Conservation (phyloP, 2,888 invertebrate genomes). For the Amblyjoppa proteus region DNA sequence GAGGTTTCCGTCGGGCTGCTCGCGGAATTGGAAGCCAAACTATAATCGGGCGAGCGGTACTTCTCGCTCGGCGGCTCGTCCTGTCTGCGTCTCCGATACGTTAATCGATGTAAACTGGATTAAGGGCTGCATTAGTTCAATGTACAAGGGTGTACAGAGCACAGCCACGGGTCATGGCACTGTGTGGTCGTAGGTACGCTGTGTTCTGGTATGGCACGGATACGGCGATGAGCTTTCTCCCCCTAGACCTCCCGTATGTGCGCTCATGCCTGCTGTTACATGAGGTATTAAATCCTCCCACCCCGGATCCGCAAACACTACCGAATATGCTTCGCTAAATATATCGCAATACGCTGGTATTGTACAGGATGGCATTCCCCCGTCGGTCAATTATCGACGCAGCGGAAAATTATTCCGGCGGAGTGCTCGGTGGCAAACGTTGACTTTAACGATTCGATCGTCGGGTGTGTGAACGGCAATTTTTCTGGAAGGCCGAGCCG, state of each 20-base stretch:
- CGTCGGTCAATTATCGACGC: slow-evolving; percentile 19
- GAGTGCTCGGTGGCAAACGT: background rate
- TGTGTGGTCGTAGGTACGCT: background rate
- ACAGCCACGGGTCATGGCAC: slow-evolving; percentile 21
- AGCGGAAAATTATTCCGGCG: background rate
- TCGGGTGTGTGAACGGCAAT: no score
- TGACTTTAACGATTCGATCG: background rate
- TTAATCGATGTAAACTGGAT: slow-evolving; percentile 75
- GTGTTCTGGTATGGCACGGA: slow-evolving; percentile 15
- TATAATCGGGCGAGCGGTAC: background rate
- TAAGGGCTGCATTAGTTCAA: slow-evolving; percentile 72
- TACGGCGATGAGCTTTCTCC: slow-evolving; percentile 11
- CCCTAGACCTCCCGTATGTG: background rate
- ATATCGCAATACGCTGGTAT: slow-evolving; percentile 30
- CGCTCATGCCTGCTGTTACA: slow-evolving; percentile 34
- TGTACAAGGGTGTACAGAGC: slow-evolving; percentile 14
- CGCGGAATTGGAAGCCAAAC: slow-evolving; percentile 35
- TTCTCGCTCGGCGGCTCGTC: background rate
- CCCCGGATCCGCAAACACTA: slow-evolving; percentile 22
- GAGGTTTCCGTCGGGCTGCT: background rate
- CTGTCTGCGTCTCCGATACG: slow-evolving; percentile 55
- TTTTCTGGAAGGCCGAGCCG: no score
- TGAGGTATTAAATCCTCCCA: slow-evolving; percentile 25
- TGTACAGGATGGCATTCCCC: slow-evolving; percentile 22
- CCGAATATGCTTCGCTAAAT: slow-evolving; percentile 37